phyloP scores from a whole-genome alignment of 2,113 vertebrate genomes.

The Anarrhichthys ocellatus region DNA sequence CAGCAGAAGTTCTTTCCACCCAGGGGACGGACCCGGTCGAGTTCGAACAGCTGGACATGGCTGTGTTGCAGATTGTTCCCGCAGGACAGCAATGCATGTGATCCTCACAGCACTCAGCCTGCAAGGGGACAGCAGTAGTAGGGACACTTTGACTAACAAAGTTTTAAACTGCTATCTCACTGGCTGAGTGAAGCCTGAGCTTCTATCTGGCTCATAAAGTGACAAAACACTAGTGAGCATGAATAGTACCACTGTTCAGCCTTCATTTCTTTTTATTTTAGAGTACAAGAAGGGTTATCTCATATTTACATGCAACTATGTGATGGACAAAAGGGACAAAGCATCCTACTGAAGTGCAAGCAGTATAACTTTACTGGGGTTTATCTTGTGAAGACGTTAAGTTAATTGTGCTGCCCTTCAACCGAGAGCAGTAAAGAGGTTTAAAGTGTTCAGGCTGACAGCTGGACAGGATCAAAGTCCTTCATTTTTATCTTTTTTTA shows the following conservation, averaged over 20 bases:
- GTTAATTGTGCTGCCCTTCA: neutral
- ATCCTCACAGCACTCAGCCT: conserved; percentile 85
- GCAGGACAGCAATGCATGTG: conserved; percentile 80
- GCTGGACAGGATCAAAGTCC: neutral
- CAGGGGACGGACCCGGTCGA: conserved; percentile 62
- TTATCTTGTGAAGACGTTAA: neutral
- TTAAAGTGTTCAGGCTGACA: neutral
- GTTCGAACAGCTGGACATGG: conserved; percentile 68
- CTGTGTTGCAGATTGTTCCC: conserved; percentile 59
- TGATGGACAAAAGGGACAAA: conserved; percentile 9
- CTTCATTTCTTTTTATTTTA: neutral
- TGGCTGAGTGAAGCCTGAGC: neutral
- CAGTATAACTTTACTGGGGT: neutral
- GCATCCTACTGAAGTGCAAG: neutral
- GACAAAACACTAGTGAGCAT: conserved; percentile 24
- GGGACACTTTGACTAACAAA: conserved; percentile 73
- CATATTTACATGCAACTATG: conserved; percentile 33
- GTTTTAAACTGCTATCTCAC: conserved; percentile 44
- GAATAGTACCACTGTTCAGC: conserved; percentile 47
- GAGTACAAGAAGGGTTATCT: conserved; percentile 39
- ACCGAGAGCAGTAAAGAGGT: neutral
- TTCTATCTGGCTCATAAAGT: conserved; percentile 43
- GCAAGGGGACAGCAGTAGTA: conserved; percentile 14
- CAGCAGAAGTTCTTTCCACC: conserved; percentile 51
- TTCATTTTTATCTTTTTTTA: neutral